Percentiles rank a stretch among this genome's conserved stretches.
Conservation (phyloP, 2,888 invertebrate genomes). For the Nephrocerus scutellatus region DNA sequence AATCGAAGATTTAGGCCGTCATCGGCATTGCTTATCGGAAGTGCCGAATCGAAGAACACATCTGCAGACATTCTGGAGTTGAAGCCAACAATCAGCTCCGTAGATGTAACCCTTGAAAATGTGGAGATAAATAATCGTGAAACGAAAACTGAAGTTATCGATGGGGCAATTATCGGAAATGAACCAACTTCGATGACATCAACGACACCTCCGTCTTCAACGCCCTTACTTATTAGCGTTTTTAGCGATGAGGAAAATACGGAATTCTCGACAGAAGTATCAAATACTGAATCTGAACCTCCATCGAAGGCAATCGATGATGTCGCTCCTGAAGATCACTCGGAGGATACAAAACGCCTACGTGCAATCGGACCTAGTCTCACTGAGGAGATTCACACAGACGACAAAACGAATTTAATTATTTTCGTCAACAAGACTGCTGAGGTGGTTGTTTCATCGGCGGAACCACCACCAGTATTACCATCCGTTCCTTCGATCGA, state of each 20-base stretch:
- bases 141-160: too few species aligned
- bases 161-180: conserved; percentile 25
- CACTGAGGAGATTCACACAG: conserved; percentile 35
- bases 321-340: conserved; percentile 11
- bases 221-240: conserved; percentile 40
- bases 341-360: conserved; percentile 33
- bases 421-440: conserved; percentile 47
- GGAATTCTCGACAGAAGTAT: conserved; percentile 13
- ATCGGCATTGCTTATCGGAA: too few species aligned
- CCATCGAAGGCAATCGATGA: conserved; percentile 4
- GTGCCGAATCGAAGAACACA: too few species aligned
- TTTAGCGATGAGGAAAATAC: conserved; percentile 36
- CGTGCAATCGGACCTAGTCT: conserved; percentile 34
- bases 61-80: too few species aligned
- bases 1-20: too few species aligned
- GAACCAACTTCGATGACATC: conserved; percentile 21
- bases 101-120: too few species aligned
- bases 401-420: conserved; percentile 41
- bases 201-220: conserved; percentile 24
- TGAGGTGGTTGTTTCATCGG: conserved; percentile 25
- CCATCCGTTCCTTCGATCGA: conserved; percentile 36
- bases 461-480: conserved; percentile 27
- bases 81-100: too few species aligned
- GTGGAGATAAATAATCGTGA: too few species aligned
- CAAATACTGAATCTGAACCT: conserved; percentile 3